Conservation (phyloP, 2,113 vertebrate species). For the Pteropus alecto region DNA sequence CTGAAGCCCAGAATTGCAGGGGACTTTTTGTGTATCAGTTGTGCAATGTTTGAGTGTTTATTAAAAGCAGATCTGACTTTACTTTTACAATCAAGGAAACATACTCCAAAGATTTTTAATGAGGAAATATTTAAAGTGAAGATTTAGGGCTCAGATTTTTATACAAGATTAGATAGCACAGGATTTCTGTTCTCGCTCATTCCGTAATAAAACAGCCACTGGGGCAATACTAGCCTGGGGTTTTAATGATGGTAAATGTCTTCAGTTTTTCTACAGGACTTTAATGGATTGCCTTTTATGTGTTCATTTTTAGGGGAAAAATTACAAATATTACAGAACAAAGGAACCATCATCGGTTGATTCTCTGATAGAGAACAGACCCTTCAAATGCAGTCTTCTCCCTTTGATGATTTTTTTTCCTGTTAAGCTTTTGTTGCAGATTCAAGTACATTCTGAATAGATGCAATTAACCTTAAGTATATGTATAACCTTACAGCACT, state of each 20-base stretch:
- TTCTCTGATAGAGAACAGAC: conserved; percentile 64
- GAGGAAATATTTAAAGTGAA: background rate
- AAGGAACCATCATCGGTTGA: conserved; percentile 2
- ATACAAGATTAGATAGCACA: background rate
- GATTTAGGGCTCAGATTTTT: conserved; percentile 47
- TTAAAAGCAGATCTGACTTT: background rate
- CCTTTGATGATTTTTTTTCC: conserved; percentile 72
- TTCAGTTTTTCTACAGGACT: conserved; percentile 53
- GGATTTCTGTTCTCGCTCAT: conserved; percentile 31
- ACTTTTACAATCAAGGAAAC: background rate
- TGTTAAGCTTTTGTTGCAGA: conserved; percentile 79
- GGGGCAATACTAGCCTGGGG: background rate
- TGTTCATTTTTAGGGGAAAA: background rate
- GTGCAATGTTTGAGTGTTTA: background rate
- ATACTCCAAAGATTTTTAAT: background rate
- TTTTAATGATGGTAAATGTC: conserved; percentile 66
- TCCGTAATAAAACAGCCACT: background rate
- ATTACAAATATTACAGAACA: conserved; percentile 64
- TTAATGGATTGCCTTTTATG: conserved; percentile 70
- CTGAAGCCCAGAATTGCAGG: background rate
- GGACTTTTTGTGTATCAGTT: background rate
- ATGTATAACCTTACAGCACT: conserved; percentile 77
- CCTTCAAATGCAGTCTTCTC: conserved; percentile 62
- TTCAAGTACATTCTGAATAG: conserved; percentile 74
- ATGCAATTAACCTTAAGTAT: conserved; percentile 78